phyloP scores from a whole-genome alignment of 1,140 invertebrate species.

The Steinernema khuongi region DNA sequence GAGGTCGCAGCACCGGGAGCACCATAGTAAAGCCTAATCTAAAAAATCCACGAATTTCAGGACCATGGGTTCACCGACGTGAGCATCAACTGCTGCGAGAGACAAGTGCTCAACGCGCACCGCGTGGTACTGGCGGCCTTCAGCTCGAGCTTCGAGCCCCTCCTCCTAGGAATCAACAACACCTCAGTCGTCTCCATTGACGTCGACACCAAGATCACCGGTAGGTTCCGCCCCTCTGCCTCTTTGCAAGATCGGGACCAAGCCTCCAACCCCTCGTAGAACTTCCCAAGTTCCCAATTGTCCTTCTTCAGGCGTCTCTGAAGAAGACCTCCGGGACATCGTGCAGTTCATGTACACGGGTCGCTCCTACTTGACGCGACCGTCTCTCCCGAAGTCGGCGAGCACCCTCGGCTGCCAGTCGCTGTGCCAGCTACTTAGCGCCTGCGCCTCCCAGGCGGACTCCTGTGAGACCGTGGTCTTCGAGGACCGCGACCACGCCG shows the following conservation, averaged over 20 bases:
- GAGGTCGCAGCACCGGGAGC: too few relatives aligned
- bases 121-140: conserved; percentile 29
- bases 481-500: conserved; percentile 20
- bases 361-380: not conserved
- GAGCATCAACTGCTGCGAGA: conserved; percentile 16
- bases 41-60: not conserved
- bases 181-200: conserved; percentile 8
- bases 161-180: conserved; percentile 19
- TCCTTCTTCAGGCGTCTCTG: conserved; percentile 16
- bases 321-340: conserved; percentile 22
- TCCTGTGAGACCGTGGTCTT: not conserved
- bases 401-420: conserved; percentile 19
- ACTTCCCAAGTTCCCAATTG: not conserved
- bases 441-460: not conserved
- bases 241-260: too few relatives aligned
- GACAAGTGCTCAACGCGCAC: conserved; percentile 14
- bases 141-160: conserved; percentile 26
- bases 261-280: too few relatives aligned
- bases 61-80: conserved; percentile 20
- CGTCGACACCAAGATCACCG: conserved; percentile 23
- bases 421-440: conserved; percentile 4
- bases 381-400: conserved; percentile 17
- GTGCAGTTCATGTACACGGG: conserved; percentile 30
- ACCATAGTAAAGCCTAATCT: too few relatives aligned
- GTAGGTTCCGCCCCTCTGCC: conserved; percentile 11